Evolutionary conservation across 2,888 invertebrate species (phyloP).

Genomic region (Steromphala cineraria): DNA sequence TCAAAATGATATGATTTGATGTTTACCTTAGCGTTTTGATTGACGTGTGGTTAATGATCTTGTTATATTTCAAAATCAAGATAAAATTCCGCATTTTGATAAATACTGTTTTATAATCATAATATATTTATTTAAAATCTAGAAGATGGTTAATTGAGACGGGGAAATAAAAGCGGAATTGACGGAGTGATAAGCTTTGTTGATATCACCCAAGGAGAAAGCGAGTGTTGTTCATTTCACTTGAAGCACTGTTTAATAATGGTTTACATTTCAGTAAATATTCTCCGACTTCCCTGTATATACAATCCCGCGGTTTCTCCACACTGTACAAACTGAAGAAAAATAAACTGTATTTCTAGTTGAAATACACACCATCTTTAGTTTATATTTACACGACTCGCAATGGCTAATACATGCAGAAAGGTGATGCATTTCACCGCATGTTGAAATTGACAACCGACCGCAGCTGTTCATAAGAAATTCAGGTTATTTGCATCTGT

Average conservation of each 20-base stretch:
- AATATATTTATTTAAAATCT: too few species aligned
- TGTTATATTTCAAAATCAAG: too few species aligned
- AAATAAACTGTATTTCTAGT: not conserved
- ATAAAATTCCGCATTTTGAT: too few species aligned
- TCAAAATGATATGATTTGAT: too few species aligned
- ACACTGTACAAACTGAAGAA: not conserved
- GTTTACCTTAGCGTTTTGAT: too few species aligned
- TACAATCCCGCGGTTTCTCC: not conserved
- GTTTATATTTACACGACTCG: not conserved
- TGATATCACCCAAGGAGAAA: too few species aligned
- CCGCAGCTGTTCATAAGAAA: not conserved
- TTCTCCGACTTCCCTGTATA: not conserved
- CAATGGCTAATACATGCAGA: not conserved
- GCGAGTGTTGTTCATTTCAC: not conserved
- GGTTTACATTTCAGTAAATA: not conserved
- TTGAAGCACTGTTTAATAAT: not conserved
- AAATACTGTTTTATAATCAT: too few species aligned
- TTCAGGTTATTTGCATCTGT: slow-evolving; percentile 3
- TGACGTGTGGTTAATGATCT: too few species aligned
- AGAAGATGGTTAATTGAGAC: too few species aligned
- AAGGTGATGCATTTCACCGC: slow-evolving; percentile 8
- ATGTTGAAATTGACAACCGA: not conserved
- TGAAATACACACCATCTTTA: not conserved
- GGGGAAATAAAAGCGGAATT: too few species aligned
- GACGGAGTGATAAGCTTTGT: too few species aligned